phyloP scores from a whole-genome alignment of 2,797 vertebrate species.

The Catostomus latipinnis region DNA sequence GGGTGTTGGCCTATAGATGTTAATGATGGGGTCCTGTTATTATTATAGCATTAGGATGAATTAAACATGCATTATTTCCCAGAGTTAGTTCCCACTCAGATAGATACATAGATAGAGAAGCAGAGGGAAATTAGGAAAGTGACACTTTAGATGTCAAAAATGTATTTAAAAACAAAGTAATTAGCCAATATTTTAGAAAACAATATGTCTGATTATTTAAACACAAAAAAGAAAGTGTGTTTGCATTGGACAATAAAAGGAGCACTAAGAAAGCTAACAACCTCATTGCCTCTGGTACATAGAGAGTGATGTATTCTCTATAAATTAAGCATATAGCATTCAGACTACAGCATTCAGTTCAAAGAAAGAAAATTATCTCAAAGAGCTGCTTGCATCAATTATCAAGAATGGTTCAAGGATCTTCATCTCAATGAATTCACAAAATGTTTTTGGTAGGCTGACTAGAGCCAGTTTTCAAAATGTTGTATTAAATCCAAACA shows the following conservation, averaged over 20 bases:
- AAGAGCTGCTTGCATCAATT: background rate
- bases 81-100: too few relatives aligned
- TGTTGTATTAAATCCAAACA: too few relatives aligned
- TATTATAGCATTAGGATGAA: too few relatives aligned
- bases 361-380: slow-evolving; percentile 62
- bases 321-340: slow-evolving; percentile 45
- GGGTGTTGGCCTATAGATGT: too few relatives aligned
- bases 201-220: background rate
- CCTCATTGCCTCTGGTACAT: slow-evolving; percentile 71
- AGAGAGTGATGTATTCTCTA: slow-evolving; percentile 71
- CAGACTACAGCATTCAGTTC: slow-evolving; percentile 34
- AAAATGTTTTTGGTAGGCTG: slow-evolving; percentile 8
- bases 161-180: too few relatives aligned
- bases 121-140: too few relatives aligned
- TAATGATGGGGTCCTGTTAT: too few relatives aligned
- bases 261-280: slow-evolving; percentile 68
- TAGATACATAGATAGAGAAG: too few relatives aligned
- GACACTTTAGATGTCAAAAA: too few relatives aligned
- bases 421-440: slow-evolving; percentile 14
- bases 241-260: slow-evolving; percentile 63
- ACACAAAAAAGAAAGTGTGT: slow-evolving; percentile 61
- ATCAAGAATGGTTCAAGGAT: background rate
- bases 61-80: too few relatives aligned
- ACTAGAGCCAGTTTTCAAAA: too few relatives aligned
- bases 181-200: slow-evolving; percentile 36